These are phyloP conservation scores for Pteria penguin DNA, from an alignment of 2,888 invertebrate species.

Conservation along the genomic window DNA sequence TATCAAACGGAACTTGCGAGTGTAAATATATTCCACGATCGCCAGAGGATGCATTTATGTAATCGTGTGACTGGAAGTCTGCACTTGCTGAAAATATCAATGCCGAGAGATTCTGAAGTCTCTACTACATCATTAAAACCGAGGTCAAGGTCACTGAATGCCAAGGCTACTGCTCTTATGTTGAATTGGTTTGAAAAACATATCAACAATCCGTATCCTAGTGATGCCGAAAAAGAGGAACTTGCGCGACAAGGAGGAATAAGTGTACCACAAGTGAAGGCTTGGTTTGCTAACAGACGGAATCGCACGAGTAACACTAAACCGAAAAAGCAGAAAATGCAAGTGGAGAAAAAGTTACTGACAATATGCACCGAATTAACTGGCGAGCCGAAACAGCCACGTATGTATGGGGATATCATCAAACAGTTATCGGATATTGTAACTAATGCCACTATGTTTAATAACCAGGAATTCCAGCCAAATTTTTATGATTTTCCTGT, in stretches of 20 bases:
- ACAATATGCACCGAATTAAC: slow-evolving; percentile 62
- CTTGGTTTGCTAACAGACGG: slow-evolving; percentile 77
- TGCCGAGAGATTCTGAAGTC: slow-evolving; percentile 49
- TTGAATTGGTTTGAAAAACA: slow-evolving; percentile 71
- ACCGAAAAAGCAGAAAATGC: slow-evolving; percentile 69
- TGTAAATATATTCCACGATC: slow-evolving; percentile 63
- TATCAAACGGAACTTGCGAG: slow-evolving; percentile 53
- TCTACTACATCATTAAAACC: slow-evolving; percentile 47
- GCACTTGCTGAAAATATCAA: slow-evolving; percentile 64
- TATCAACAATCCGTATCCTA: slow-evolving; percentile 73
- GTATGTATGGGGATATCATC: slow-evolving; percentile 65
- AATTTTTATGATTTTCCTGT: slow-evolving; percentile 13
- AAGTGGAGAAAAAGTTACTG: slow-evolving; percentile 62
- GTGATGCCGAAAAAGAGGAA: slow-evolving; percentile 69
- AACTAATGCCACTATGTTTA: slow-evolving; percentile 60
- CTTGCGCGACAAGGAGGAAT: slow-evolving; percentile 70
- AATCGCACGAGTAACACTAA: slow-evolving; percentile 76
- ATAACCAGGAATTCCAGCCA: slow-evolving; percentile 34
- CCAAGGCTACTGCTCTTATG: slow-evolving; percentile 67
- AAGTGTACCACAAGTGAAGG: slow-evolving; percentile 71
- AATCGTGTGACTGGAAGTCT: slow-evolving; percentile 67
- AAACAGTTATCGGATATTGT: slow-evolving; percentile 66
- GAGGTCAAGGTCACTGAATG: slow-evolving; percentile 64
- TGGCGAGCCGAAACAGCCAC: slow-evolving; percentile 29
- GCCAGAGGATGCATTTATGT: slow-evolving; percentile 68